A percentile compares a stretch with the other conserved stretches of the same genome.
Evolutionary conservation across 2,797 vertebrate genomes (phyloP).

Genomic region (Salarias fasciatus): DNA sequence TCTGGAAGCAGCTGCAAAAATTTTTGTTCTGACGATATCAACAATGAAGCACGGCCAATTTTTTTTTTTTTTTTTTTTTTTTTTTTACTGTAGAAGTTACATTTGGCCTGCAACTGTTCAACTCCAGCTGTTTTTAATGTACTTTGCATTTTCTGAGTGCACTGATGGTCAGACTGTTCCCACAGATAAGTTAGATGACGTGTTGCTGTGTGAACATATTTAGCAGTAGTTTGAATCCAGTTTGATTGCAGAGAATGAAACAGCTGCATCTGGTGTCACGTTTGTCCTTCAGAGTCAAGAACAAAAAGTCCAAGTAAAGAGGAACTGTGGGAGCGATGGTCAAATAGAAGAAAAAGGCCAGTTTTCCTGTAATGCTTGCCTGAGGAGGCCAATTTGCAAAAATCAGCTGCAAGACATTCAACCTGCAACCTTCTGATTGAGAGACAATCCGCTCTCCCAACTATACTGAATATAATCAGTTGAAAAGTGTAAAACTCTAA

Average conservation of each 20-base stretch:
- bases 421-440: too few relatives aligned
- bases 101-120: constrained; percentile 38
- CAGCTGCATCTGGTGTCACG: constrained; percentile 24
- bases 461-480: too few relatives aligned
- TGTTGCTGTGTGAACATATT: constrained; percentile 35
- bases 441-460: too few relatives aligned
- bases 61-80: constrained; percentile 13
- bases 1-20: constrained; percentile 23
- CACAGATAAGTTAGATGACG: constrained; percentile 25
- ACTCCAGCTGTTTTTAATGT: constrained; percentile 60
- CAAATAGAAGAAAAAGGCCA: background rate
- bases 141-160: constrained; percentile 26
- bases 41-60: background rate
- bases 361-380: constrained; percentile 4
- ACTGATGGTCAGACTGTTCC: constrained; percentile 21
- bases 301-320: background rate
- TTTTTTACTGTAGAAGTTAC: constrained; percentile 13
- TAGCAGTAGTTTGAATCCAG: constrained; percentile 21
- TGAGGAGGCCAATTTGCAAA: background rate
- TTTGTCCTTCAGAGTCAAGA: constrained; percentile 10
- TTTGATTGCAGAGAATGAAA: constrained; percentile 16
- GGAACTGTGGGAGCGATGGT: background rate
- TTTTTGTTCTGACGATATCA: constrained; percentile 12
- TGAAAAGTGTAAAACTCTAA: too few relatives aligned
- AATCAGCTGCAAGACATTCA: too few relatives aligned